A percentile compares a stretch with the other conserved stretches of the same genome.
Evolutionary conservation across 2,113 vertebrate species (phyloP).

Genomic region (Thunnus thynnus): DNA sequence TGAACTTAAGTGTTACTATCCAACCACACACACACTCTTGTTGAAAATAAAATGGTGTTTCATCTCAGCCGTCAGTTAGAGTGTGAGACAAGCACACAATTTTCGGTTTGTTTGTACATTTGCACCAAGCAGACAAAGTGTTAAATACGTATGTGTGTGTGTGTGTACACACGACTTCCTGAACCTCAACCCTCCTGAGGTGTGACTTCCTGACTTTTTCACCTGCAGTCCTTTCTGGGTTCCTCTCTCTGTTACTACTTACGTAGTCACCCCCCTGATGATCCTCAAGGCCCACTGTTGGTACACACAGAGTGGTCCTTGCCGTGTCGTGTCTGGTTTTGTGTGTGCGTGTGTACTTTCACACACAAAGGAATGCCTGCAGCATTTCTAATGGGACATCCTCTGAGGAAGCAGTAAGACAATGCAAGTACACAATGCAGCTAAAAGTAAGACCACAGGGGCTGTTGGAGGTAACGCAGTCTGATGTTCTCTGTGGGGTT

Average conservation of each 20-base stretch:
- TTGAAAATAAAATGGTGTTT: too few relatives aligned
- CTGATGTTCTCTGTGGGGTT: conserved; percentile 70
- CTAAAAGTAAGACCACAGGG: conserved; percentile 41
- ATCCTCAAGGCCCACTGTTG: not conserved
- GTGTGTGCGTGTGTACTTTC: conserved; percentile 5
- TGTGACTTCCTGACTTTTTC: conserved; percentile 60
- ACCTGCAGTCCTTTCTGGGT: conserved; percentile 18
- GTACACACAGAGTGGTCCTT: not conserved
- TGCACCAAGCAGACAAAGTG: conserved; percentile 12
- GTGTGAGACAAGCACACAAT: not conserved
- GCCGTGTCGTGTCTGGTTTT: conserved; percentile 20
- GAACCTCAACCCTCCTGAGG: conserved; percentile 20
- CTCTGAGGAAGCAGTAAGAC: conserved; percentile 77
- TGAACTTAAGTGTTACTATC: too few relatives aligned
- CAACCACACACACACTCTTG: too few relatives aligned
- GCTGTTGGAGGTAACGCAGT: conserved; percentile 16
- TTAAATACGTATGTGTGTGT: conserved; percentile 10
- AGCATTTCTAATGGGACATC: conserved; percentile 68
- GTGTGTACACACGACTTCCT: conserved; percentile 10
- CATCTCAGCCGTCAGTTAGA: not conserved
- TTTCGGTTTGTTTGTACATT: not conserved
- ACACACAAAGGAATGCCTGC: conserved; percentile 43
- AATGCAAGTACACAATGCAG: conserved; percentile 70
- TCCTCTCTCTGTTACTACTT: conserved; percentile 31
- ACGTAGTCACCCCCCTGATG: conserved; percentile 17